Percentiles rank a stretch among this genome's conserved stretches.
phyloP scores from a whole-genome alignment of 1,140 invertebrate species.

The Phortica variegata region DNA sequence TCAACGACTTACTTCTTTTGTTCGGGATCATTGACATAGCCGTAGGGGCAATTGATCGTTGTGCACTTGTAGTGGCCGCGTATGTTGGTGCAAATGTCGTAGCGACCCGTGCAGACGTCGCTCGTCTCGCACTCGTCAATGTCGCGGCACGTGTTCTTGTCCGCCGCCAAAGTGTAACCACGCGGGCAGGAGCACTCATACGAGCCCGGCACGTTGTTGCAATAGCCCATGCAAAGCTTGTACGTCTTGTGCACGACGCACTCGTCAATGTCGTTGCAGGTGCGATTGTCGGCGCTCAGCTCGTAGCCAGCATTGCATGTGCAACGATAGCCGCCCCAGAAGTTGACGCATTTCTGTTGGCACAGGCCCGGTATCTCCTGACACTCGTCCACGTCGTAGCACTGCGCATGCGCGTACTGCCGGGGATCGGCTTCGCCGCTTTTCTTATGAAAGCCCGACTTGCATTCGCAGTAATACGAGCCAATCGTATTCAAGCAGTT shows the following conservation, averaged over 20 bases:
- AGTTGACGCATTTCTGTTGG: conserved; percentile 81
- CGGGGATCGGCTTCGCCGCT: conserved; percentile 26
- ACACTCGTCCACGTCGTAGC: conserved; percentile 72
- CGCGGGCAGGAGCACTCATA: conserved; percentile 84
- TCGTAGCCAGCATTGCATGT: conserved; percentile 73
- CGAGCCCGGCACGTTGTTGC: conserved; percentile 83
- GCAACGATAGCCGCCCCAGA: conserved; percentile 80
- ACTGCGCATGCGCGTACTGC: conserved; percentile 56
- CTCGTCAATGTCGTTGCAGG: conserved; percentile 85
- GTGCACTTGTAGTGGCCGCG: conserved; percentile 87
- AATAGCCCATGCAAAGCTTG: conserved; percentile 79
- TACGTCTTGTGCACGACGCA: conserved; percentile 72
- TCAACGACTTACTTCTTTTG: conserved; percentile 70
- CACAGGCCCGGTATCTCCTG: conserved; percentile 66
- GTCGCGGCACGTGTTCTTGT: conserved; percentile 79
- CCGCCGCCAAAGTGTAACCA: conserved; percentile 74
- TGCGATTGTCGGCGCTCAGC: conserved; percentile 72
- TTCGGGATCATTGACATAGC: conserved; percentile 72
- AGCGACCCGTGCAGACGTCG: conserved; percentile 63
- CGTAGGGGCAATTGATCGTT: conserved; percentile 77
- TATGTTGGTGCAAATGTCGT: conserved; percentile 88
- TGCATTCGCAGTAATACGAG: conserved; percentile 78
- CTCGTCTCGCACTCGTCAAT: conserved; percentile 82
- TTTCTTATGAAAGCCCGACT: conserved; percentile 69
- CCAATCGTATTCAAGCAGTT: conserved; percentile 79